These are phyloP conservation scores for Oreortyx pictus DNA, from an alignment of 2,797 vertebrate genomes.

Conservation along the genomic window DNA sequence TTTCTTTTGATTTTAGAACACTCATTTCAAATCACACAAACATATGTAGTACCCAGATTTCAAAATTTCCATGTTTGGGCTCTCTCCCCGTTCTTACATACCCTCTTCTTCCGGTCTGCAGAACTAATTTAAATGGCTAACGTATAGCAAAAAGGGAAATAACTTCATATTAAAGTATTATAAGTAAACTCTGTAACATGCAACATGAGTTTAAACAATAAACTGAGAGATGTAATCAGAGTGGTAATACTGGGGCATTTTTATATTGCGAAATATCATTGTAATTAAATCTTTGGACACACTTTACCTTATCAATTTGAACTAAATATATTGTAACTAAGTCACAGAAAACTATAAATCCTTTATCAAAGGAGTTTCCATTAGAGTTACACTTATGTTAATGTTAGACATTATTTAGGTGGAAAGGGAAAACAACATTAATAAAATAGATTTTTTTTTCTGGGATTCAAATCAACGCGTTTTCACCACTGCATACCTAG, in stretches of 20 bases:
- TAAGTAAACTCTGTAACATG: conserved; percentile 77
- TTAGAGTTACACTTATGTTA: conserved; percentile 42
- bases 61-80: conserved; percentile 67
- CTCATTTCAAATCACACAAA: conserved; percentile 76
- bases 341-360: conserved; percentile 66
- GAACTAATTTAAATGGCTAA: conserved; percentile 66
- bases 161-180: conserved; percentile 61
- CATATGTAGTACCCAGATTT: conserved; percentile 46
- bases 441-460: conserved; percentile 67
- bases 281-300: conserved; percentile 75
- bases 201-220: conserved; percentile 76
- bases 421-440: conserved; percentile 78
- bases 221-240: conserved; percentile 70
- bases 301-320: conserved; percentile 71
- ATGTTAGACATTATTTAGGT: conserved; percentile 77
- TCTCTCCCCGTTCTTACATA: conserved; percentile 28
- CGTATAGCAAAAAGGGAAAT: conserved; percentile 68
- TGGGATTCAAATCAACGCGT: conserved; percentile 81
- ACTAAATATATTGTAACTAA: conserved; percentile 65
- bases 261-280: conserved; percentile 56
- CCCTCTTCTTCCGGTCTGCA: conserved; percentile 58
- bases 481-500: conserved; percentile 87
- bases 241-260: conserved; percentile 58
- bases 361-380: conserved; percentile 53
- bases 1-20: conserved; percentile 74